phyloP scores from a whole-genome alignment of 1,140 invertebrate species.

The Aleiodes sp. region DNA sequence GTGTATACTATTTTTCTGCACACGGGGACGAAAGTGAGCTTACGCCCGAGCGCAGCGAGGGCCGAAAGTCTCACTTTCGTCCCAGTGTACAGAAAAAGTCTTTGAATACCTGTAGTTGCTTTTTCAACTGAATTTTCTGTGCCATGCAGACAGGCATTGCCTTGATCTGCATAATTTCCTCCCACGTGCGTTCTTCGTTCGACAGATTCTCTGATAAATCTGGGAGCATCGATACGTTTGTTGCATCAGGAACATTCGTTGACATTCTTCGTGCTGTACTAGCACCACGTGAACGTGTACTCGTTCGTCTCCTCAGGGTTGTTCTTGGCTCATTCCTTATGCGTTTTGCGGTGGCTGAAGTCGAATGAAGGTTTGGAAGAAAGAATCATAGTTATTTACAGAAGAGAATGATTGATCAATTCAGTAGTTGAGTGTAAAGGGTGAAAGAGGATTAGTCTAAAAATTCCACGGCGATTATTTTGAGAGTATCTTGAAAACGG shows the following conservation, averaged over 20 bases:
- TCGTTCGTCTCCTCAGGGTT: constrained; percentile 71
- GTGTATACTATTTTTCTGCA: too few species aligned
- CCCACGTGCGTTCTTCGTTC: constrained; percentile 85
- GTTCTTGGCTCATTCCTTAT: constrained; percentile 66
- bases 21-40: too few species aligned
- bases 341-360: constrained; percentile 66
- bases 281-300: constrained; percentile 70
- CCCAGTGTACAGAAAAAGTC: neutral
- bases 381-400: too few species aligned
- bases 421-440: too few species aligned
- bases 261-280: constrained; percentile 72
- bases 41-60: too few species aligned
- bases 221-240: constrained; percentile 75
- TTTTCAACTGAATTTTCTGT: constrained; percentile 81
- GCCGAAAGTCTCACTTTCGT: too few species aligned
- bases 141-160: constrained; percentile 83
- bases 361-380: constrained; percentile 31
- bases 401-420: too few species aligned
- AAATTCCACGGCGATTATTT: too few species aligned
- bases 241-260: constrained; percentile 74
- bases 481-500: too few species aligned
- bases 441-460: too few species aligned
- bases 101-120: constrained; percentile 74
- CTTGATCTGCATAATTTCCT: constrained; percentile 87
- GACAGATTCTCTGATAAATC: constrained; percentile 82